Conservation (phyloP, 1,140 invertebrate genomes). For the Orussus abietinus region DNA sequence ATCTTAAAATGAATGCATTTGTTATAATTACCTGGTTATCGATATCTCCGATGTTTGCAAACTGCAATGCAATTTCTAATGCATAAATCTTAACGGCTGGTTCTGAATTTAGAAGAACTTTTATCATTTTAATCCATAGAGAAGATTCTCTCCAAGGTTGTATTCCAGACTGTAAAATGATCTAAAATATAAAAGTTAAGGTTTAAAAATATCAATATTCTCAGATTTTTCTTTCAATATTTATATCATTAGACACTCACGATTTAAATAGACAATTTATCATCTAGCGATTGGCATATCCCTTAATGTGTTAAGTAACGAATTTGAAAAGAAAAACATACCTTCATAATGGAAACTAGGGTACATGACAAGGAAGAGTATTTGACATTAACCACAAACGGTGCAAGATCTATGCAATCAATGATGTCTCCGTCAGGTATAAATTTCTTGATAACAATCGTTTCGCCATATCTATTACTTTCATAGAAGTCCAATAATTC, state of each 20-base stretch:
- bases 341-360: constrained; percentile 37
- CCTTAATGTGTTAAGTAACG: no score
- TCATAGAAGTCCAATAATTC: constrained; percentile 25
- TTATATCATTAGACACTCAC: no score
- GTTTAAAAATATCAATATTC: constrained; percentile 8
- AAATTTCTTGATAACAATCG: constrained; percentile 29
- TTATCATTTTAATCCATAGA: constrained; percentile 27
- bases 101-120: constrained; percentile 26
- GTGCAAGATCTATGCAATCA: constrained; percentile 32
- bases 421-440: constrained; percentile 26
- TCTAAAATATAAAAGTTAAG: constrained; percentile 24
- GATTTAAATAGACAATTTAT: no score
- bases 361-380: constrained; percentile 20
- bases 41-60: no score
- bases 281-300: no score
- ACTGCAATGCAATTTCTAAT: constrained; percentile 29
- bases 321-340: constrained; percentile 17
- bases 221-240: no score
- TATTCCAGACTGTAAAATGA: constrained; percentile 36
- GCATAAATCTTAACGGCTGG: constrained; percentile 32
- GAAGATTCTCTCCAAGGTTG: constrained; percentile 25
- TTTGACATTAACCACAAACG: constrained; percentile 31
- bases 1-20: no score
- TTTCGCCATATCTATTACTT: constrained; percentile 11
- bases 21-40: no score